These are phyloP conservation scores for Sciurus carolinensis DNA, from an alignment of 2,797 vertebrate genomes.

Conservation along the genomic window DNA sequence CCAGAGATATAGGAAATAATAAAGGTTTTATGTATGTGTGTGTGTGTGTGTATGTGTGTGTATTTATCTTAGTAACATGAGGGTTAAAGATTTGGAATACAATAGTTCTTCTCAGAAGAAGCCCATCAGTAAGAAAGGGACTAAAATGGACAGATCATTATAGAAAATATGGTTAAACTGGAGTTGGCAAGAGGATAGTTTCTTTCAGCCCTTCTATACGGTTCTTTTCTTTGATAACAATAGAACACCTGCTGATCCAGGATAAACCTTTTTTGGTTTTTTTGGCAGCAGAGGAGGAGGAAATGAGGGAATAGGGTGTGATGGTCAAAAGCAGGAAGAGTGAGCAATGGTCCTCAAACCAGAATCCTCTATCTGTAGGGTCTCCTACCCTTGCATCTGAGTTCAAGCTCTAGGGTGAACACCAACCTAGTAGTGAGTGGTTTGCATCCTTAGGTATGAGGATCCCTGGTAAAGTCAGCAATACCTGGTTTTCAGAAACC, in stretches of 20 bases:
- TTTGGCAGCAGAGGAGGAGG: background rate
- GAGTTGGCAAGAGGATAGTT: constrained; percentile 53
- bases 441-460: constrained; percentile 80
- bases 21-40: constrained; percentile 69
- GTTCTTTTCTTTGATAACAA: constrained; percentile 45
- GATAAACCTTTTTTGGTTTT: background rate
- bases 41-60: background rate
- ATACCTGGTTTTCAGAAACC: constrained; percentile 75
- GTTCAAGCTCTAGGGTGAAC: constrained; percentile 38
- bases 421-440: constrained; percentile 61
- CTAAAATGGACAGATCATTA: constrained; percentile 60
- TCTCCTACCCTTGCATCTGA: constrained; percentile 50
- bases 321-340: constrained; percentile 63
- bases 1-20: constrained; percentile 80
- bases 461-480: constrained; percentile 77
- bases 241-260: constrained; percentile 54
- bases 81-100: constrained; percentile 80
- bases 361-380: constrained; percentile 29
- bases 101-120: constrained; percentile 71
- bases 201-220: constrained; percentile 65
- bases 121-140: constrained; percentile 67
- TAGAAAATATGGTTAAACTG: constrained; percentile 52
- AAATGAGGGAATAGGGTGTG: background rate
- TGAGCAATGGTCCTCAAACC: constrained; percentile 81
- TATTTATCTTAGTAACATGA: constrained; percentile 83